These are phyloP conservation scores for Coregonus clupeaformis DNA, from an alignment of 2,113 vertebrate genomes.

Conservation along the genomic window DNA sequence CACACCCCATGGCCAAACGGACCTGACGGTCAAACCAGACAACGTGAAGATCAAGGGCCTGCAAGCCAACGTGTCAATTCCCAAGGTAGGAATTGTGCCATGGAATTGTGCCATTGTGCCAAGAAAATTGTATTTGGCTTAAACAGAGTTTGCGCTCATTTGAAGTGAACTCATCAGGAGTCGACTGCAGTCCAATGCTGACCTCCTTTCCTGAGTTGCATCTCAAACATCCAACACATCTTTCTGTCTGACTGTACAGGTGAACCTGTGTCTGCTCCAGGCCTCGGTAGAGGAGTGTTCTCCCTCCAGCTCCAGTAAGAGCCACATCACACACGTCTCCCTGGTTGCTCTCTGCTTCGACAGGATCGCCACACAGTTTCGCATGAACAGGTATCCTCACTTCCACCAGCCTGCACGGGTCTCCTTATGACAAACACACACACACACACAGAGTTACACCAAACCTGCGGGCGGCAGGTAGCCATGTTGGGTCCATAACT, in stretches of 20 bases:
- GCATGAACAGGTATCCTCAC: slow-evolving; percentile 89
- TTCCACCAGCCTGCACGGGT: not conserved
- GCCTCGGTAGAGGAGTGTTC: slow-evolving; percentile 92
- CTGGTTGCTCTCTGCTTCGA: slow-evolving; percentile 95
- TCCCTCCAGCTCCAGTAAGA: slow-evolving; percentile 79
- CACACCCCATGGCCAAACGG: slow-evolving; percentile 82
- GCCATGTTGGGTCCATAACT: too few species aligned
- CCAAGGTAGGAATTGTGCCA: slow-evolving; percentile 79
- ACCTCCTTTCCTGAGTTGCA: too few species aligned
- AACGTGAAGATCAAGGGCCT: slow-evolving; percentile 98
- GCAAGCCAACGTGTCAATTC: slow-evolving; percentile 94
- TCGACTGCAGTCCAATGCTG: too few species aligned
- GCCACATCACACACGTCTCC: slow-evolving; percentile 86
- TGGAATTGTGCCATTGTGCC: too few species aligned
- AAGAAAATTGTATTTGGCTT: too few species aligned
- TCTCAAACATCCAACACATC: too few species aligned
- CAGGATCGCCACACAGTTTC: slow-evolving; percentile 93
- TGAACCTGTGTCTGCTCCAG: slow-evolving; percentile 96
- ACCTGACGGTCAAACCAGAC: slow-evolving; percentile 84
- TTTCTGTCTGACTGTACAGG: slow-evolving; percentile 62
- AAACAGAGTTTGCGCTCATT: not conserved
- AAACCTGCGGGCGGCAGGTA: too few species aligned
- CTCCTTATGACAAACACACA: not conserved
- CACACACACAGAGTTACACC: too few species aligned
- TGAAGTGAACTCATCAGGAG: too few species aligned